Evolutionary conservation across 2,888 invertebrate species (phyloP), one percentile per base, ranked within the genome.

Genomic region (Ochropacha duplaris): DNA sequence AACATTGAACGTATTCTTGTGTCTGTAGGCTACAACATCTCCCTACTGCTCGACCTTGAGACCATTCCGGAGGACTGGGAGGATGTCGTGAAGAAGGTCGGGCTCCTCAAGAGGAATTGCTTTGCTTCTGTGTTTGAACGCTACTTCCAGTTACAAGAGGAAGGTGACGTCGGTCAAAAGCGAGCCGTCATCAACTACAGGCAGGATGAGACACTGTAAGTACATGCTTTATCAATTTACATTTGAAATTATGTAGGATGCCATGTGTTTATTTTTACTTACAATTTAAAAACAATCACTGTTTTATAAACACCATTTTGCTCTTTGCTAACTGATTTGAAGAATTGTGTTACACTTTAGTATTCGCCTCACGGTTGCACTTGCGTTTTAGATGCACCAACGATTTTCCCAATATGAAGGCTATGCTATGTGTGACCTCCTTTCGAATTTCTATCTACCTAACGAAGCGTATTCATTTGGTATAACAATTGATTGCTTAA

Each of bases 111-210:
- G 91, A 95, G 99, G 79, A 98, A 99, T 93, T 99, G 99, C 92
- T 99, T 99, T 92, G 99, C 99, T 51, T 99, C 99, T 16, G 99
- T 99, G 61, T 99, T 99, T 92, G 99, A 99, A 88, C 99, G 99
- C 84, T 99, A 99, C 94, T 99, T 99, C 92, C 97, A 99, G 86
- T 98, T 98, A 89, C 99, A 99, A 79, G 98, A 98, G 86, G 95
- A 96, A 72, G 99, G 98, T 1, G 96, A 97, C 79, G 96, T 97
- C 76, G 96, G 97, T 28, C 97, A 98, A 77, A 97, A 98, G 88
- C 94, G 98, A 74, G 99, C 99, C 59, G 98, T 99, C 68, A 99
- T 99, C 86, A 98, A 99, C 91, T 99, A 99, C 89, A 95, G 99
- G 77, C 98, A 98, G 87, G 99, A 99, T 94, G 99, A 99, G 93